phyloP scores from a whole-genome alignment of 2,113 vertebrate genomes.

The Aspidoscelis tigris region DNA sequence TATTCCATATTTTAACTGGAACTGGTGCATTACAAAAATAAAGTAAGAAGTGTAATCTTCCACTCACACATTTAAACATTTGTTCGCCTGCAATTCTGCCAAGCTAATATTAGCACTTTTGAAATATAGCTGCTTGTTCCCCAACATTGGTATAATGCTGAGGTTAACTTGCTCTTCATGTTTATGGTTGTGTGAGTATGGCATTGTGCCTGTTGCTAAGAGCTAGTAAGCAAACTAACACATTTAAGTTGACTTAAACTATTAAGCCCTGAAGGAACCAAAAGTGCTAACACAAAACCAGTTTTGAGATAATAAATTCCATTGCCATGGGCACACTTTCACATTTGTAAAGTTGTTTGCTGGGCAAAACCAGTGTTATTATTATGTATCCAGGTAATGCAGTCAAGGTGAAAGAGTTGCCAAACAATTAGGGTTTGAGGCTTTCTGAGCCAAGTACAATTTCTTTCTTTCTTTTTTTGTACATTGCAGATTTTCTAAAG shows the following conservation, averaged over 20 bases:
- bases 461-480: constrained; percentile 24
- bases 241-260: constrained; percentile 22
- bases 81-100: not conserved
- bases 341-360: constrained; percentile 56
- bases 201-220: constrained; percentile 28
- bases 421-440: constrained; percentile 38
- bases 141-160: not conserved
- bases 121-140: not conserved
- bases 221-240: constrained; percentile 48
- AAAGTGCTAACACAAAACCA: constrained; percentile 48
- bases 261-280: constrained; percentile 31
- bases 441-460: constrained; percentile 11
- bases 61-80: not conserved
- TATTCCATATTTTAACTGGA: too few species aligned
- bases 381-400: constrained; percentile 45
- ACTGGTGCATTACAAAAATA: too few species aligned
- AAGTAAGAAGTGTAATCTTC: not conserved
- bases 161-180: constrained; percentile 28
- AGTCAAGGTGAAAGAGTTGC: constrained; percentile 38
- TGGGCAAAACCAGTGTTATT: constrained; percentile 36
- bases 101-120: constrained; percentile 8
- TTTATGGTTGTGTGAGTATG: not conserved
- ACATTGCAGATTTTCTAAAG: constrained; percentile 12
- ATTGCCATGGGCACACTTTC: constrained; percentile 54
- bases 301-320: constrained; percentile 49